A percentile compares a stretch with the other conserved stretches of the same genome.
phyloP scores from a whole-genome alignment of 2,797 vertebrate species.

The Pseudopleuronectes americanus region DNA sequence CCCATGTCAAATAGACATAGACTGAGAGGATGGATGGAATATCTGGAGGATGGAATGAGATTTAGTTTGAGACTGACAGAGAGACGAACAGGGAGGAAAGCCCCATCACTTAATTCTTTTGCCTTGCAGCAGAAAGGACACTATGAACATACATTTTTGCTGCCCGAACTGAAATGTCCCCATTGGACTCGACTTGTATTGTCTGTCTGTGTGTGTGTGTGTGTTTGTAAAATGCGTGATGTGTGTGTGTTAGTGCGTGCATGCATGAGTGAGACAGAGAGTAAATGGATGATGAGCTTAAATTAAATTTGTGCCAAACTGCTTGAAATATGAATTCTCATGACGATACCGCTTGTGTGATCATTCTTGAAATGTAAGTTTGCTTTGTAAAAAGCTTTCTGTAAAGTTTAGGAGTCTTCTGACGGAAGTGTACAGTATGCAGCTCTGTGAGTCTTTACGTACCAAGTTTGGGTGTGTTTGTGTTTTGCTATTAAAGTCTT shows the following conservation, averaged over 20 bases:
- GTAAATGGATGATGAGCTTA: slow-evolving; percentile 33
- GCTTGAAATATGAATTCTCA: slow-evolving; percentile 33
- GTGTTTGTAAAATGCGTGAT: background rate
- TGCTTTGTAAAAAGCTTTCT: slow-evolving; percentile 84
- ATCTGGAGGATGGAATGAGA: slow-evolving; percentile 3
- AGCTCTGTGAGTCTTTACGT: slow-evolving; percentile 77
- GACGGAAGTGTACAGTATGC: slow-evolving; percentile 74
- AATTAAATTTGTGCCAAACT: slow-evolving; percentile 39
- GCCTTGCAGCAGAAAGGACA: slow-evolving; percentile 10
- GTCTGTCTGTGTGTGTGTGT: background rate
- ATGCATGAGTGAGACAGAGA: slow-evolving; percentile 1
- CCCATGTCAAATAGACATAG: slow-evolving; percentile 88
- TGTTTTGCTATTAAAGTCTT: slow-evolving; percentile 50
- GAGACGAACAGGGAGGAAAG: background rate
- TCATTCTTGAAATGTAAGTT: slow-evolving; percentile 66
- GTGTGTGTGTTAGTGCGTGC: background rate
- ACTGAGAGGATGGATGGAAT: slow-evolving; percentile 72
- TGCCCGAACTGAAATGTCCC: background rate
- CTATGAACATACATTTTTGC: slow-evolving; percentile 24
- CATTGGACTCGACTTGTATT: slow-evolving; percentile 11
- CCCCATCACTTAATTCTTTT: background rate
- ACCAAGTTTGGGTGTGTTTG: slow-evolving; percentile 27
- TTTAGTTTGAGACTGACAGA: background rate
- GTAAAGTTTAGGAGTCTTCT: slow-evolving; percentile 79
- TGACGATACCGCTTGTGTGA: slow-evolving; percentile 41